phyloP scores from a whole-genome alignment of 2,797 vertebrate species.

The Amblyraja radiata region DNA sequence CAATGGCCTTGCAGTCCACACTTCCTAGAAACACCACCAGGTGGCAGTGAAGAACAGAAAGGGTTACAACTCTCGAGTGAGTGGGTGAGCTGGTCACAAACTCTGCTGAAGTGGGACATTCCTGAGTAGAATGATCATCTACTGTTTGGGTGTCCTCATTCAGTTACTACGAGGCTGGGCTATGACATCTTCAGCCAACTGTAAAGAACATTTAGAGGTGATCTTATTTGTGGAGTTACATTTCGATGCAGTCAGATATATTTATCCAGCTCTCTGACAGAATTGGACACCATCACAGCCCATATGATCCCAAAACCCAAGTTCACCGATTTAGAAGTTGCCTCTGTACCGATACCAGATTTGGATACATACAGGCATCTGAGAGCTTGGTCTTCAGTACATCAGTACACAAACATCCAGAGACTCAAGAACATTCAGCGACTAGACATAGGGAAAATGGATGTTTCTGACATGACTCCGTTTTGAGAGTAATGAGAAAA shows the following conservation, averaged over 20 bases:
- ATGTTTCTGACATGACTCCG: background rate
- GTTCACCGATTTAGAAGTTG: background rate
- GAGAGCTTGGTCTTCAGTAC: background rate
- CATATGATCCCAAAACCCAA: background rate
- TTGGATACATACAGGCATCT: background rate
- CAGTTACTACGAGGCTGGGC: background rate
- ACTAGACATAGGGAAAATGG: background rate
- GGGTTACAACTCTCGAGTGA: background rate
- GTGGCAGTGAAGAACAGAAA: background rate
- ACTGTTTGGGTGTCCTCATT: background rate
- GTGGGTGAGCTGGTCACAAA: background rate
- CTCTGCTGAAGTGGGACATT: background rate
- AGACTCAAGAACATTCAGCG: background rate
- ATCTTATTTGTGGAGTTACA: constrained; percentile 2
- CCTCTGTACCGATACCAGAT: background rate
- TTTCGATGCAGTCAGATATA: background rate
- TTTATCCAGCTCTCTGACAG: background rate
- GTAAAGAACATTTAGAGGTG: background rate
- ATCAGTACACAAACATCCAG: background rate
- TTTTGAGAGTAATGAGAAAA: background rate
- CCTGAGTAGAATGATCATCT: background rate
- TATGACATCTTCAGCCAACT: background rate
- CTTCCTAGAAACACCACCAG: background rate
- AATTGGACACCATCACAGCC: background rate
- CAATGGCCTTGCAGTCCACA: background rate